Base-by-base conservation (phyloP, 2,888 invertebrate species). In the Rhimphoctona megacephalus region DNA sequence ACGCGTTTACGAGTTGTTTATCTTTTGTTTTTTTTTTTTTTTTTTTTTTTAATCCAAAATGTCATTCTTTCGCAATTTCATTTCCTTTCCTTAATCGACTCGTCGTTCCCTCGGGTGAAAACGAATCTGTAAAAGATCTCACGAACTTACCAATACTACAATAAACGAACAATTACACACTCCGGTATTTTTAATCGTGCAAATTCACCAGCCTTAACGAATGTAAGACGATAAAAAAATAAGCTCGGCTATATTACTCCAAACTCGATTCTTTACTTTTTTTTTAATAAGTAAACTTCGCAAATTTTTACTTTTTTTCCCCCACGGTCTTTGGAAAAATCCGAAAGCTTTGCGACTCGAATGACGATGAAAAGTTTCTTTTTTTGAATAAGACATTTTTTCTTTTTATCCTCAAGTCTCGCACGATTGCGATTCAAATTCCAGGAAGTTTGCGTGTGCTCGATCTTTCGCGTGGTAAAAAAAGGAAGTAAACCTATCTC, bases 151-250 rank as follows among this genome's bases (percentile, higher is more conserved):
- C 7, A 82, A 39, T 30, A 61, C 39, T 54, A 79, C 14, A 83
- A 85, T 54, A 43, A 85, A 64, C 64, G 83, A 83, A 83, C 57
- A 77, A 86, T 25, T 72, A 46, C 66, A 22, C 33, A n/a, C 25
- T 49, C 46, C 67, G 36, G 22, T 57, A 73, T 14, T 43, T 70
- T 36, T 33, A 39, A 39, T 77, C 36, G 33, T 66, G 36, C 30
- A 33, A 36, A 33, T 43, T 36, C 54, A 73, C 43, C 70, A 72
- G 61, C 43, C n/a, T 81, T 46, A 87, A 49, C 83, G 73, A 88
- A 87, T 88, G 78, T 83, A 85, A 76, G 82, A 85, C 57, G 73
- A 85, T 89, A 86, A 88, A 89, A 88, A 89, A 88, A 89, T 88
- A 89, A 88, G 83, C 85, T 81, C 87, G 79, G 85, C 83, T 83